These are phyloP conservation scores for Hydrolagus affinis DNA, from an alignment of 2,113 vertebrate species.

Conservation along the genomic window DNA sequence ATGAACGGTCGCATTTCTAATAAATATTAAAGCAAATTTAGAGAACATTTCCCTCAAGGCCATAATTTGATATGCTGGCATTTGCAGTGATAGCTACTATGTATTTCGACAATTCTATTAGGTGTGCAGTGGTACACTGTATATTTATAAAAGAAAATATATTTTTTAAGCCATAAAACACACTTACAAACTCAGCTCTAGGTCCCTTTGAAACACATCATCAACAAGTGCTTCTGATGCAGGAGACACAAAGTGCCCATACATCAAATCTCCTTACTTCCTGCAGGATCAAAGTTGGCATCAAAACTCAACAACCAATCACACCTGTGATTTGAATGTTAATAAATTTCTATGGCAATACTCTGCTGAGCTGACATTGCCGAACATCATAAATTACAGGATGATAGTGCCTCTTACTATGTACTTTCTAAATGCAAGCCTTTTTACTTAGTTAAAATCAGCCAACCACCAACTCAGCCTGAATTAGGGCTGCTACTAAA, in stretches of 20 bases:
- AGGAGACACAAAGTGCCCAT: neutral
- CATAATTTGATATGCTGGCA: neutral
- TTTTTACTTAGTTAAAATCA: neutral
- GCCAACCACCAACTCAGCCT: neutral
- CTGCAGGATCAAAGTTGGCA: neutral
- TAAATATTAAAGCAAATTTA: slow-evolving; percentile 9
- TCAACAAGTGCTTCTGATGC: neutral
- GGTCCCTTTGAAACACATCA: neutral
- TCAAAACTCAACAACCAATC: neutral
- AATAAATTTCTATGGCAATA: neutral
- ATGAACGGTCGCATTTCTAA: neutral
- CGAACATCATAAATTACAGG: neutral
- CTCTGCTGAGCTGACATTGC: neutral
- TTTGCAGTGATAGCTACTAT: too few species aligned
- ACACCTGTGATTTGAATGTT: neutral
- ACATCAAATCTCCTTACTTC: too few species aligned
- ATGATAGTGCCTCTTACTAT: neutral
- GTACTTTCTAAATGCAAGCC: neutral
- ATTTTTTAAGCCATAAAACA: neutral
- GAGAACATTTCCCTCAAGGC: neutral
- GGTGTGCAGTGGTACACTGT: too few species aligned
- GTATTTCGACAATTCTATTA: neutral
- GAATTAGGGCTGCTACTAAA: neutral
- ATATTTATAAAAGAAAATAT: neutral
- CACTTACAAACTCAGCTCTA: neutral